These are phyloP conservation scores for Phrynosoma platyrhinos DNA, from an alignment of 2,113 vertebrate genomes.

Conservation along the genomic window DNA sequence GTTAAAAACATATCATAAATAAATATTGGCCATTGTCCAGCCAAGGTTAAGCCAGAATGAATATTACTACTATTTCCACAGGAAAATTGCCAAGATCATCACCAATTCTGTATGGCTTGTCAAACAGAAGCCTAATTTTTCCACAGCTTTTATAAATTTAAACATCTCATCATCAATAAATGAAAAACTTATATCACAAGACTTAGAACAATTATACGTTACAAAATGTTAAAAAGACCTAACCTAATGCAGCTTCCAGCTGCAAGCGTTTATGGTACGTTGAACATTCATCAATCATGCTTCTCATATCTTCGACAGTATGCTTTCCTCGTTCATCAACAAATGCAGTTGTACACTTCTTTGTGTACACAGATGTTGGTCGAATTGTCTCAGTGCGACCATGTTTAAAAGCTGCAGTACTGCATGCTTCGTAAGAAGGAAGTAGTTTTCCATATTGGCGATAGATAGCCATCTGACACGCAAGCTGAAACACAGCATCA, in stretches of 20 bases:
- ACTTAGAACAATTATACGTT: not conserved
- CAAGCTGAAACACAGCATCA: constrained; percentile 82
- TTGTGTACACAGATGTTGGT: constrained; percentile 76
- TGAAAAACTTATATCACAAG: not conserved
- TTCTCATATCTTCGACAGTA: constrained; percentile 72
- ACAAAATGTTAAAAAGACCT: constrained; percentile 27
- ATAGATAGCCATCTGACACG: constrained; percentile 84
- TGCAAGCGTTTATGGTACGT: constrained; percentile 83
- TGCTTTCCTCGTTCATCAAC: constrained; percentile 72
- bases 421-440: constrained; percentile 86
- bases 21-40: not conserved
- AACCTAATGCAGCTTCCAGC: constrained; percentile 84
- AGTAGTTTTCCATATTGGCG: constrained; percentile 80
- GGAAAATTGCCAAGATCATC: not conserved
- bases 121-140: not conserved
- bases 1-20: not conserved
- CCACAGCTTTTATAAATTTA: not conserved
- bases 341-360: constrained; percentile 79
- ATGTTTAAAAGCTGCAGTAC: constrained; percentile 85
- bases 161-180: not conserved
- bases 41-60: not conserved
- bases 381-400: constrained; percentile 87
- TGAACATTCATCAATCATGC: constrained; percentile 79
- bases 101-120: not conserved
- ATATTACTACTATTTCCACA: not conserved